These are phyloP conservation scores for Chionomys nivalis DNA, from an alignment of 2,113 vertebrate genomes.

Conservation along the genomic window DNA sequence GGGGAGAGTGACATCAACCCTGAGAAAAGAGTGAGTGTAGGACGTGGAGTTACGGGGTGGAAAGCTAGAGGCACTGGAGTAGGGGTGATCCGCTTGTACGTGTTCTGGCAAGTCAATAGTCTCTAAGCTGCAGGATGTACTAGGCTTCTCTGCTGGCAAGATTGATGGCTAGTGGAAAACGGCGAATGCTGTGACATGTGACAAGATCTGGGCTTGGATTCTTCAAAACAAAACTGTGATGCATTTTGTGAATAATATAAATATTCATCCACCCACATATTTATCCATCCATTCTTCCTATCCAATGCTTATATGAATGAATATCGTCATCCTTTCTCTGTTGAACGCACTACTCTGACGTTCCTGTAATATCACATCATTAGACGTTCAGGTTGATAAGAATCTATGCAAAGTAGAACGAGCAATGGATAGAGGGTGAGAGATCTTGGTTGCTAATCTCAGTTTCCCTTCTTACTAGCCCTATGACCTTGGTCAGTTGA, in stretches of 20 bases:
- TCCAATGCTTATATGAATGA: conserved; percentile 54
- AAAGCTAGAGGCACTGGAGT: neutral
- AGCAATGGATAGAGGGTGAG: conserved; percentile 17
- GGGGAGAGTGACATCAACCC: neutral
- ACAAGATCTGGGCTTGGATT: conserved; percentile 43
- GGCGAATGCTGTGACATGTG: conserved; percentile 36
- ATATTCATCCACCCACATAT: neutral
- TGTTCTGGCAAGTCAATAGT: conserved; percentile 28
- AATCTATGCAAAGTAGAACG: conserved; percentile 36
- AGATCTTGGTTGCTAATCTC: neutral
- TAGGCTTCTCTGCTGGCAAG: conserved; percentile 34
- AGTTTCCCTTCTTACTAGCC: conserved; percentile 43
- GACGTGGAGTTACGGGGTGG: neutral
- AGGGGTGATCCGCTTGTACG: conserved; percentile 15
- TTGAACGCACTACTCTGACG: conserved; percentile 22
- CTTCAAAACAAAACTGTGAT: conserved; percentile 54
- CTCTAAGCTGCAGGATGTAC: conserved; percentile 67
- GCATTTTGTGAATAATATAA: conserved; percentile 51
- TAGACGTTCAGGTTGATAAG: conserved; percentile 45
- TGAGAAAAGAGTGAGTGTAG: neutral
- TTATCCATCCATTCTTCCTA: conserved; percentile 45
- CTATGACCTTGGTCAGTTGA: conserved; percentile 69
- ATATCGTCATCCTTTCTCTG: conserved; percentile 19
- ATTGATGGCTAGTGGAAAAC: conserved; percentile 58
- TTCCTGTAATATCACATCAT: conserved; percentile 48